Evolutionary conservation across 2,113 vertebrate genomes (phyloP), one percentile per base, ranked within the genome.

Genomic region (Rhipidura dahli): DNA sequence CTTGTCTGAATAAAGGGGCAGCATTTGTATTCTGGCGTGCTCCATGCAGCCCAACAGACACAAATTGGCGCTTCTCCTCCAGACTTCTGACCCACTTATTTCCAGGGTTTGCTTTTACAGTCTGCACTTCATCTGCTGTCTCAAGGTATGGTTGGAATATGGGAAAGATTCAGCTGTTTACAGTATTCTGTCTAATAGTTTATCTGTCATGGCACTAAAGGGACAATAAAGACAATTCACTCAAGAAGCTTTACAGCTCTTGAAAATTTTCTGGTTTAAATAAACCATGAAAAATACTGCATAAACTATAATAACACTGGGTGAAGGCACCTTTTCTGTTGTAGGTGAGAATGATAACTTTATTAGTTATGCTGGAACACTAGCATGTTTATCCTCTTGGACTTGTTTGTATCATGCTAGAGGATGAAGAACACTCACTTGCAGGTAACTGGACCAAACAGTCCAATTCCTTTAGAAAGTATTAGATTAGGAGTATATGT

Each of bases 11-110:
- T 39, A 61, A 69, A 96, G 31, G 42, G n/a, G 7, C 71, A 66
- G 56, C 57, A 93, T 97, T 94, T 77, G 79, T 94, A 93, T 96
- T 92, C 95, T 73, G 79, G 37, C 49, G 13, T 9, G 3, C 39
- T 90, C 66, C 0, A 0, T 53, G 66, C 79, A 64, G 61, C 40
- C 63, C 40, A 65, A 26, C 27, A 40, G 50, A 83, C 85, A 49
- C 10, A 4, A 44, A 31, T 1, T 68, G 69, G 65, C 87, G 70
- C 16, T 76, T 21, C 71, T 77, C 31, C 56, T 17, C 56, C 40
- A 39, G 68, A 47, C 35, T 90, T 81, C 90, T 93, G 83, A 86
- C 80, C 88, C 44, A 83, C 71, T 90, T 90, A 83, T 59, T 94
- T 73, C 54, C 44, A 88, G 71, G 20, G 42, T 88, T 80, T 92